These are phyloP conservation scores for Dromaius novaehollandiae DNA, from an alignment of 2,113 vertebrate species.

Conservation along the genomic window DNA sequence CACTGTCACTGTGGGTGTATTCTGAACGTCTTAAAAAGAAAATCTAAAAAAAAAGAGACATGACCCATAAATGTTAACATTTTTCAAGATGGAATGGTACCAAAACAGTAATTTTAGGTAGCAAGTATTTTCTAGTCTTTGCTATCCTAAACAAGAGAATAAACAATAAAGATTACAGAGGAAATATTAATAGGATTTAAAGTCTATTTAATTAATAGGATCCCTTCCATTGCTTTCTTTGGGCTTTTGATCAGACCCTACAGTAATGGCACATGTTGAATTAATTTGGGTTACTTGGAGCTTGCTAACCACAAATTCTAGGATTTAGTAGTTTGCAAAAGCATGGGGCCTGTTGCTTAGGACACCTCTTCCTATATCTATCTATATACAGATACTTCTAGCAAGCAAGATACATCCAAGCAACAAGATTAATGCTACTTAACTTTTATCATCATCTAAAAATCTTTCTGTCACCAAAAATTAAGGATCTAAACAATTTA, in stretches of 20 bases:
- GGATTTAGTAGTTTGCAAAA: neutral
- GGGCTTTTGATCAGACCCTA: neutral
- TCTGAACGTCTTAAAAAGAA: neutral
- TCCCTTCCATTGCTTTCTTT: neutral
- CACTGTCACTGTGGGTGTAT: constrained; percentile 6
- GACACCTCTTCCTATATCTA: neutral
- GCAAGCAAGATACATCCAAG: neutral
- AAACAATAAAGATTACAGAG: neutral
- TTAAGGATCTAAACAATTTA: neutral
- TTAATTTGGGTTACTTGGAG: neutral
- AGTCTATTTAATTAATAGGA: neutral
- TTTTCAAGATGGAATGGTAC: neutral
- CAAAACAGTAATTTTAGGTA: constrained; percentile 26
- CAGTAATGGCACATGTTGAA: neutral
- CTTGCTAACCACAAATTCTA: neutral
- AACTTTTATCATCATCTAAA: neutral
- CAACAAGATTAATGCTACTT: neutral
- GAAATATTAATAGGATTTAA: neutral
- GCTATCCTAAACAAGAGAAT: neutral
- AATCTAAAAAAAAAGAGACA: neutral
- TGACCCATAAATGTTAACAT: neutral
- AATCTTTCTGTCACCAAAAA: neutral
- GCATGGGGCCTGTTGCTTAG: neutral
- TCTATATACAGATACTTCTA: neutral
- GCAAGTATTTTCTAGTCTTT: neutral